Percentiles rank a stretch among this genome's conserved stretches.
Evolutionary conservation across 2,888 invertebrate species (phyloP).

Genomic region (Tryphoninae sp.): DNA sequence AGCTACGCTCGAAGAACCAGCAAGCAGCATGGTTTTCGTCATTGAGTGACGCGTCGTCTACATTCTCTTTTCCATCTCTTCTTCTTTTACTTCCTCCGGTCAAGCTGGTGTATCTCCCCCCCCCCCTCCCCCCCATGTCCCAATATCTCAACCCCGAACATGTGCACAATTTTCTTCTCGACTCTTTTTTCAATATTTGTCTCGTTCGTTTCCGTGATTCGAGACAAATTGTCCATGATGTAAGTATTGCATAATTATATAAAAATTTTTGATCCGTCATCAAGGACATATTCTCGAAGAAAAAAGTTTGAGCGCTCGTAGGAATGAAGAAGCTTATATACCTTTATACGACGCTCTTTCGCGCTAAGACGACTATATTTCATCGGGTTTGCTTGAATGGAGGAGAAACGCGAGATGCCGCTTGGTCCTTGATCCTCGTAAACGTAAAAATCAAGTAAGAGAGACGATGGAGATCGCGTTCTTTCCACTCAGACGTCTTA

Average conservation of each 20-base stretch:
- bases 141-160: conserved; percentile 10
- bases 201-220: neutral
- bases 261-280: neutral
- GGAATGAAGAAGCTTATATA: conserved; percentile 39
- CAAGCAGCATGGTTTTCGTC: conserved; percentile 45
- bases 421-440: conserved; percentile 46
- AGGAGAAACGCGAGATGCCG: conserved; percentile 47
- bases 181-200: neutral
- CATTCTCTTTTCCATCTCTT: neutral
- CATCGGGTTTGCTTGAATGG: conserved; percentile 70
- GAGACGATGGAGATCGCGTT: conserved; percentile 22
- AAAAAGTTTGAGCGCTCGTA: neutral
- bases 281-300: neutral
- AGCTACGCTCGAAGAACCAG: conserved; percentile 2
- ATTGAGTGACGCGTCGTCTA: conserved; percentile 17
- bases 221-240: neutral
- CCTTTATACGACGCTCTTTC: conserved; percentile 59
- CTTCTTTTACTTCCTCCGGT: conserved; percentile 14
- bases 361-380: conserved; percentile 76
- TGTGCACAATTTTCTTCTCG: neutral
- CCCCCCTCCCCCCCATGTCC: neutral
- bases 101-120: neutral
- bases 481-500: conserved; percentile 16
- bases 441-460: conserved; percentile 59
- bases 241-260: neutral